These are phyloP conservation scores for Arothron firmamentum DNA, from an alignment of 2,113 vertebrate genomes.

Conservation along the genomic window DNA sequence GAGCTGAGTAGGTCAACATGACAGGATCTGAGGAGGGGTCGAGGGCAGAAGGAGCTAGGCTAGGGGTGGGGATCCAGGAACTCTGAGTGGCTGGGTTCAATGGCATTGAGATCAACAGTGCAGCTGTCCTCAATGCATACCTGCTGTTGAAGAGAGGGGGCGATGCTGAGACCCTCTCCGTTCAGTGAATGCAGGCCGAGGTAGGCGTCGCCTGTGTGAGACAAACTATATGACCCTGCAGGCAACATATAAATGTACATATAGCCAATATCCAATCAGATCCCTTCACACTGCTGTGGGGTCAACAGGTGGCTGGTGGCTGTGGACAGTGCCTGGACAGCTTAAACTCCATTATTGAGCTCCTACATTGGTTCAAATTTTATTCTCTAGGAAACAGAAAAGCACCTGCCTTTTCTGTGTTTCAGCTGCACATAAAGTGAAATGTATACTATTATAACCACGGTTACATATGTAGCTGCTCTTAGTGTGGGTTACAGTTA, in stretches of 20 bases:
- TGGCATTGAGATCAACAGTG: conserved; percentile 53
- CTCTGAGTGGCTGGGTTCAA: conserved; percentile 33
- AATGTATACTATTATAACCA: no score
- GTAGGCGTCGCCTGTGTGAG: conserved; percentile 73
- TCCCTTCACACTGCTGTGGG: conserved; percentile 24
- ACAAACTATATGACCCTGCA: conserved; percentile 73
- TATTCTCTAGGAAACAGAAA: neutral
- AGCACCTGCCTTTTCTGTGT: no score
- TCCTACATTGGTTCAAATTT: no score
- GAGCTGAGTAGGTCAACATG: conserved; percentile 27
- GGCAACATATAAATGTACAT: conserved; percentile 61
- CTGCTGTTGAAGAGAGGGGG: conserved; percentile 73
- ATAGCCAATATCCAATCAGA: conserved; percentile 61
- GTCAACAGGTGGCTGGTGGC: conserved; percentile 30
- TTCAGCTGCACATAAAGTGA: conserved; percentile 2
- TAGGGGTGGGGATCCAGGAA: conserved; percentile 33
- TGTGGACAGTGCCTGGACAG: conserved; percentile 13
- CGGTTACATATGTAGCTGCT: no score
- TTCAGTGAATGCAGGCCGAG: conserved; percentile 70
- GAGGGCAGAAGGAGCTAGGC: conserved; percentile 39
- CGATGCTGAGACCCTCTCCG: conserved; percentile 70
- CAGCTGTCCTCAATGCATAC: conserved; percentile 69
- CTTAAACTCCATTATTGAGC: conserved; percentile 15
- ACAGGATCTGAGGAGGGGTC: conserved; percentile 29
- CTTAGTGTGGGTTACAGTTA: no score